A percentile compares a stretch with the other conserved stretches of the same genome.
These are phyloP conservation scores for Anas platyrhynchos DNA, from an alignment of 2,113 vertebrate genomes.

Conservation along the genomic window DNA sequence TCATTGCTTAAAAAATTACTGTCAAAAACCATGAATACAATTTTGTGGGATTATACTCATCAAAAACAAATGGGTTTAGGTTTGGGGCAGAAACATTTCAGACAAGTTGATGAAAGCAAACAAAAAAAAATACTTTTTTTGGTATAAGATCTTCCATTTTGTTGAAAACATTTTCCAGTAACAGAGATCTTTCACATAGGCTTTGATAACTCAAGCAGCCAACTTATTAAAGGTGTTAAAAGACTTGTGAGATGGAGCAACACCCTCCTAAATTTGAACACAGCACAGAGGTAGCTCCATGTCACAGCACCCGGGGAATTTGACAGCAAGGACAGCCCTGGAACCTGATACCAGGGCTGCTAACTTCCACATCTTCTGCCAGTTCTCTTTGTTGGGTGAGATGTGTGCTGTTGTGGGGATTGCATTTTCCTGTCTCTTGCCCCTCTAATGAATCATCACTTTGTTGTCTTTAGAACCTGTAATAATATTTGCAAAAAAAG, in stretches of 20 bases:
- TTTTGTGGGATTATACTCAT: not conserved
- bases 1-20: not conserved
- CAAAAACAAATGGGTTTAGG: not conserved
- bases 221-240: too few relatives aligned
- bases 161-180: not conserved
- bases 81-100: not conserved
- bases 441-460: not conserved
- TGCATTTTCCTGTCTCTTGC: not conserved
- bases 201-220: not conserved
- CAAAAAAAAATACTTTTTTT: not conserved
- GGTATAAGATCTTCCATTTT: not conserved
- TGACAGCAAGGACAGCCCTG: not conserved
- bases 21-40: not conserved
- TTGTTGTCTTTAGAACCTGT: not conserved
- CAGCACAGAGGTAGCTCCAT: not conserved
- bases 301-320: not conserved
- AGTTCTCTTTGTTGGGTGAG: not conserved
- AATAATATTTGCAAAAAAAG: not conserved
- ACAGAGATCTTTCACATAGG: not conserved
- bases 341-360: not conserved
- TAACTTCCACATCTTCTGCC: not conserved
- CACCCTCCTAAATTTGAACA: not conserved
- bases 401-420: fast-evolving
- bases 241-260: not conserved
- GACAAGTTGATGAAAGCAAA: not conserved